These are phyloP conservation scores for Bettongia penicillata DNA, from an alignment of 2,113 vertebrate genomes.

Conservation along the genomic window DNA sequence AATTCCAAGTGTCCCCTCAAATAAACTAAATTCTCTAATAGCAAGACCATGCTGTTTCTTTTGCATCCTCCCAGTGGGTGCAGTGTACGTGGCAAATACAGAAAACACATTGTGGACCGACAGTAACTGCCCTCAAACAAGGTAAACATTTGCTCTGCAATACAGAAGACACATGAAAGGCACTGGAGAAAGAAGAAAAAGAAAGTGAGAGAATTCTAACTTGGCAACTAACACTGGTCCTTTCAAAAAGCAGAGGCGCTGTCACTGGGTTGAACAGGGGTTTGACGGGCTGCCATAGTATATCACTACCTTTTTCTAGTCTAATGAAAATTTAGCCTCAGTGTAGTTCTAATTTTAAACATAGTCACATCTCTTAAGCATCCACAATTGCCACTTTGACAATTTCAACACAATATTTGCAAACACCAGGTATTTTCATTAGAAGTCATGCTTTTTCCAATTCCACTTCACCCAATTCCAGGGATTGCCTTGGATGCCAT, in stretches of 20 bases:
- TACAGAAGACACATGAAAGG: background rate
- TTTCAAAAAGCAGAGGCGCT: background rate
- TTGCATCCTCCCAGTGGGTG: background rate
- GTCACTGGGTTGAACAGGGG: background rate
- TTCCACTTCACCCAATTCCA: conserved; percentile 31
- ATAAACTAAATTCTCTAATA: background rate
- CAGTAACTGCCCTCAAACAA: background rate
- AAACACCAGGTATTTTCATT: conserved; percentile 29
- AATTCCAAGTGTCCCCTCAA: background rate
- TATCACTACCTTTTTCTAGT: background rate
- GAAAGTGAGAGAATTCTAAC: conserved; percentile 18
- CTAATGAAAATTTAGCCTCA: conserved; percentile 26
- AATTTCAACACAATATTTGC: background rate
- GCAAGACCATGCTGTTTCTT: background rate
- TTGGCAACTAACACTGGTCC: background rate
- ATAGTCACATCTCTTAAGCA: background rate
- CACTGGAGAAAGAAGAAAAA: background rate
- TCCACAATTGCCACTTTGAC: background rate
- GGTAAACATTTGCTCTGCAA: background rate
- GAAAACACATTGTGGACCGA: background rate
- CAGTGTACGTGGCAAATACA: background rate
- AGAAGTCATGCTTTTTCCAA: conserved; percentile 50
- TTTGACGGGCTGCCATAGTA: background rate
- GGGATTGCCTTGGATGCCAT: background rate
- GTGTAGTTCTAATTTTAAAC: background rate